Base-by-base conservation (phyloP, 2,113 vertebrate species). In the Cephalopholis sonnerati region DNA sequence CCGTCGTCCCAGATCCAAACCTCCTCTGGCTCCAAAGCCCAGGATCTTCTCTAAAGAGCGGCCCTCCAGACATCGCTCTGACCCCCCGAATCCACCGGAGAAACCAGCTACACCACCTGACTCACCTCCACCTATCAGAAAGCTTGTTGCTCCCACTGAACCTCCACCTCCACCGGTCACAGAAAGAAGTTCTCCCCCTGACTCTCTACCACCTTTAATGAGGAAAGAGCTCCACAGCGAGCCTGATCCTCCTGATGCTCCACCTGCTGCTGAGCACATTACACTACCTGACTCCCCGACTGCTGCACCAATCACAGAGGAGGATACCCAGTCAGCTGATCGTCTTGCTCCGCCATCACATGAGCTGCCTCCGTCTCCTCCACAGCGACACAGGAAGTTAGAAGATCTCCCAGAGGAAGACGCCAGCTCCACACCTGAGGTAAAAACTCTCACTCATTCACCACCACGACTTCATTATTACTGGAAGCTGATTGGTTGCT, bases 21-120 rank as follows among this genome's bases (percentile, higher is more conserved):
- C 89, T 50, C 66, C 71, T 64, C 46, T 89, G 2, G 59, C 90
- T 81, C 83, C 87, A 16, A 93, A 91, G 72, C 87, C 92, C n/a
- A 71, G 67, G 8, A 3, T 79, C 39, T 64, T 41, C 58, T 57
- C 81, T 3, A 7, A 15, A 25, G 59, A 61, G 57, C 50, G 0
- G 25, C 16, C 1, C 1, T 10, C 44, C 1, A 13, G 41, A 11
- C 65, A 11, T 12, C 6, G 1, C 22, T 46, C 72, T 10, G 64
- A 77, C 13, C 17, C 59, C 1, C 16, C 2, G 8, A 18, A 7
- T 16, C 79, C 58, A n/a, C 18, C 46, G 0, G 74, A 53, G 66
- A 55, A 66, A 11, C 13, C 22, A 3, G 0, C 18, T 0, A 5
- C 73, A 24, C 59, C 86, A 32, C 48, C 84, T 20, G 61, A 73